Conservation (phyloP, 1,140 invertebrate species). For the Nasonia giraulti region DNA sequence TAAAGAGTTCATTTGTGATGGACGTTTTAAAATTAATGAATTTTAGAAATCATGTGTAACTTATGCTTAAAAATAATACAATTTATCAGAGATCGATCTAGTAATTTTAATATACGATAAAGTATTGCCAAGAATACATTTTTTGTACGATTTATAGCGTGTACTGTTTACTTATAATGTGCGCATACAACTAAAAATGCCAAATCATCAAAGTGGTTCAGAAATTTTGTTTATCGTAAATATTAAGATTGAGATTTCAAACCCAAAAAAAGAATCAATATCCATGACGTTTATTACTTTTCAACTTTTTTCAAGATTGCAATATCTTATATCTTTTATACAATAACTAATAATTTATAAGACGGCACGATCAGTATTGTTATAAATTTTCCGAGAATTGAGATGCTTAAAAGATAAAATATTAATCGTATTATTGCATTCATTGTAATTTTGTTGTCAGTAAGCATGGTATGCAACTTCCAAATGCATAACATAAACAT, state of each 20-base stretch:
- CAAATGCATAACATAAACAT: not conserved
- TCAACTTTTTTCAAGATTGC: slow-evolving; percentile 22
- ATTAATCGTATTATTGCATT: not conserved
- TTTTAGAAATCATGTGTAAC: no score
- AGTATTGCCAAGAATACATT: not conserved
- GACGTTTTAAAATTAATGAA: not conserved
- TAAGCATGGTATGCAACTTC: not conserved
- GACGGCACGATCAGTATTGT: slow-evolving; percentile 44
- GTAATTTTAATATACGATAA: not conserved
- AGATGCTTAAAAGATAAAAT: not conserved
- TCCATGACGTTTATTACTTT: slow-evolving; percentile 39
- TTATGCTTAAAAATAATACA: not conserved
- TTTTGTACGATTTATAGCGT: not conserved
- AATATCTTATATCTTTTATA: slow-evolving; percentile 25
- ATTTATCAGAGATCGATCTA: not conserved
- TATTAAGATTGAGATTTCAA: not conserved
- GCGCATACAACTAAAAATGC: not conserved
- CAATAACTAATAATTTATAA: slow-evolving; percentile 33
- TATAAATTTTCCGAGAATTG: slow-evolving; percentile 12
- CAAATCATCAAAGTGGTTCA: slow-evolving; percentile 31
- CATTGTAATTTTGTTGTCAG: no score
- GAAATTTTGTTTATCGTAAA: not conserved
- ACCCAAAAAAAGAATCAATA: not conserved
- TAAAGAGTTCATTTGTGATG: not conserved
- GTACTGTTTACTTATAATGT: not conserved